Evolutionary conservation across 2,888 invertebrate species (phyloP).

Genomic region (Drosophila pegasa): DNA sequence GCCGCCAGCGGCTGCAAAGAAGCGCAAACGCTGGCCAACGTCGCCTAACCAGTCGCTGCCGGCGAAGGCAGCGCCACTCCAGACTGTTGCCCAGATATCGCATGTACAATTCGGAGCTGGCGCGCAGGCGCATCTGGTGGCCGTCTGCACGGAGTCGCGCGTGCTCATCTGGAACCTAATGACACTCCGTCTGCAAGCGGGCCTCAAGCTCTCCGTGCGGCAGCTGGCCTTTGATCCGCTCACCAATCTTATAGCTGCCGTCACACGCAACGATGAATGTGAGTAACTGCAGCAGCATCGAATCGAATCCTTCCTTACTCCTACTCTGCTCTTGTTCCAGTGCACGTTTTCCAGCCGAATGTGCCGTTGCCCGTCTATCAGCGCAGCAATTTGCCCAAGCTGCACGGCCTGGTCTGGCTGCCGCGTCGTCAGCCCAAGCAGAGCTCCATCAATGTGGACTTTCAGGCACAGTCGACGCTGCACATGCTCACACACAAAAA

Average conservation of each 20-base stretch:
- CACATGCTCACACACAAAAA: conserved; percentile 88
- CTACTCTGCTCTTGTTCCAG: conserved; percentile 81
- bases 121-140: conserved; percentile 77
- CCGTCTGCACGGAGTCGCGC: conserved; percentile 85
- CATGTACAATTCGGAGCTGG: conserved; percentile 83
- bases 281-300: conserved; percentile 76
- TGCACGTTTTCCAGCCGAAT: conserved; percentile 88
- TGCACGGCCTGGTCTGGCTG: conserved; percentile 86
- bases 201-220: conserved; percentile 82
- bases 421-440: conserved; percentile 86
- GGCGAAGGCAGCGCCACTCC: conserved; percentile 49
- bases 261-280: conserved; percentile 88
- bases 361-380: conserved; percentile 86
- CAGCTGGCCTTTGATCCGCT: conserved; percentile 87
- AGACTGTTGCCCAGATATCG: conserved; percentile 71
- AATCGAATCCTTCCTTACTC: neutral
- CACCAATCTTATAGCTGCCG: conserved; percentile 88
- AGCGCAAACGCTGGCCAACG: conserved; percentile 15
- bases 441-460: conserved; percentile 85
- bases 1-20: neutral
- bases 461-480: conserved; percentile 88
- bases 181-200: conserved; percentile 88
- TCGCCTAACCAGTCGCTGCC: neutral
- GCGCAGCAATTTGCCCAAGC: conserved; percentile 85
- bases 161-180: conserved; percentile 89